Evolutionary conservation across 2,888 invertebrate genomes (phyloP), one percentile per base, ranked within the genome.

Genomic region (Pharmacophagus antenor): DNA sequence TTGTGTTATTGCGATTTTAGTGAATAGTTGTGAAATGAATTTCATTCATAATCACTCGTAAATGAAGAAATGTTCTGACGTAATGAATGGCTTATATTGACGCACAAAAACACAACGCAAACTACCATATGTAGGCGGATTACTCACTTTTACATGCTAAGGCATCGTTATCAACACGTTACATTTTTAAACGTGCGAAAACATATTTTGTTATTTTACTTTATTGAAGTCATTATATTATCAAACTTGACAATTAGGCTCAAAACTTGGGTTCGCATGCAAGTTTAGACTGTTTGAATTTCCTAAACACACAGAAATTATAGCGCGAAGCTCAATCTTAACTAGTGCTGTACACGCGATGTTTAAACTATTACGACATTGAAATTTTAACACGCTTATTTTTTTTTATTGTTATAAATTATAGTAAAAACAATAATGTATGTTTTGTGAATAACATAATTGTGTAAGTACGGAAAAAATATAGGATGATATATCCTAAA

Each of bases 221-320:
- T 46, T 15, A 12, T 44, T 20, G 27, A 42, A 23, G 27, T n/a
- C 21, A 49, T 25, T 20, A 37, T 1, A 44, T 42, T 18, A 31
- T 23, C 25, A 15, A 48, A 48, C 20, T 51, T 55, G 44, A 27
- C 42, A 18, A 55, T 50, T 44, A 50, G 2, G 22, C 23, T 18
- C 31, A 18, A 15, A 21, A 53, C 48, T 41, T 42, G 8, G 17
- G 31, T 51, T 56, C 17, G 55, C 60, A 46, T 51, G 56, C 22
- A 23, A 55, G 31, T 37, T 50, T 49, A 15, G 25, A 49, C 15
- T 42, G 18, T 55, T 55, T 55, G 31, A 21, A 20, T 60, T 56
- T 56, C 51, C 20, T 50, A 60, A 56, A 56, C 51, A 51, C 23
- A 60, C 55, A 55, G 4, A 8, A 61, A 61, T 61, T 47, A 56